Conservation (phyloP, 2,888 invertebrate genomes). For the Netelia melanura region DNA sequence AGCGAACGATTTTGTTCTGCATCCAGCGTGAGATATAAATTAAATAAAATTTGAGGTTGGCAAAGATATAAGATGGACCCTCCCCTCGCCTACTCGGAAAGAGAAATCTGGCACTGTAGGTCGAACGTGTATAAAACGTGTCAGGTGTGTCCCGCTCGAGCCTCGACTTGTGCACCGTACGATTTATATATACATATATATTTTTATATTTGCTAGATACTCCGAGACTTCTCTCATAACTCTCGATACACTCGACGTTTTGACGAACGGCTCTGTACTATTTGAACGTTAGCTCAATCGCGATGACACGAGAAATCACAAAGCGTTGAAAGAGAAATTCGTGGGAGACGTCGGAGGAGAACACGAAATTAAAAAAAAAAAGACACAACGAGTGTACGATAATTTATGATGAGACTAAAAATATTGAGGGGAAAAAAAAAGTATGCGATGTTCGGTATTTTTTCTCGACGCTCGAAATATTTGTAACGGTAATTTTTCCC, state of each 20-base stretch:
- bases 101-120: conserved; percentile 81
- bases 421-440: not conserved
- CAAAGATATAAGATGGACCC: conserved; percentile 64
- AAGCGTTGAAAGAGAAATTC: conserved; percentile 28
- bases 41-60: conserved; percentile 52
- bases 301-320: conserved; percentile 6
- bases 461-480: no score
- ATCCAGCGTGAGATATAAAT: conserved; percentile 28
- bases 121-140: conserved; percentile 71
- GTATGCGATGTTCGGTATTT: not conserved
- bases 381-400: not conserved
- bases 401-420: not conserved
- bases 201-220: conserved; percentile 25
- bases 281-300: conserved; percentile 23
- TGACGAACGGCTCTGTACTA: not conserved
- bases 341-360: not conserved
- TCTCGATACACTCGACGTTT: not conserved
- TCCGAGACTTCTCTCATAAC: not conserved
- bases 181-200: conserved; percentile 5
- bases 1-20: conserved; percentile 14
- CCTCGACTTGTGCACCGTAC: not conserved
- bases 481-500: no score
- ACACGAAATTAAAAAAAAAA: not conserved
- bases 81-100: conserved; percentile 50
- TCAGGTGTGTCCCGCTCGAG: conserved; percentile 50